These are phyloP conservation scores for Podargus strigoides DNA, from an alignment of 2,797 vertebrate genomes.

Conservation along the genomic window DNA sequence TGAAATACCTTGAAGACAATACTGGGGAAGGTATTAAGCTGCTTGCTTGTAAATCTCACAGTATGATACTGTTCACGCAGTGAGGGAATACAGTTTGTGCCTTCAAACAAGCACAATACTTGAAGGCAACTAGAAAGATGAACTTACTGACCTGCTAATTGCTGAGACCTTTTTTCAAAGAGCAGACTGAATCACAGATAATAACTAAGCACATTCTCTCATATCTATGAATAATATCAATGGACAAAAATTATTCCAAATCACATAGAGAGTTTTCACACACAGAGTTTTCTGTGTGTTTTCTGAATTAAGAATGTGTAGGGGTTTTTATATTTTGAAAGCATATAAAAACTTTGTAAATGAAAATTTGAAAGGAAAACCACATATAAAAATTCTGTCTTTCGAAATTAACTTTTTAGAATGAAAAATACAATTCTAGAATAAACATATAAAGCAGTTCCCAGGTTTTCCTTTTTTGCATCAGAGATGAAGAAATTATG, in stretches of 20 bases:
- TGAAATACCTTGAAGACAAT: slow-evolving; percentile 43
- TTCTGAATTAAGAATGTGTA: background rate
- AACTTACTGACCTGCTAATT: slow-evolving; percentile 37
- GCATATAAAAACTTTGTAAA: fast-evolving
- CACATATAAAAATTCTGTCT: background rate
- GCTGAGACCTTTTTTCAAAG: background rate
- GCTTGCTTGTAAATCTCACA: slow-evolving; percentile 56
- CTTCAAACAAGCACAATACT: slow-evolving; percentile 24
- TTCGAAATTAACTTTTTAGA: background rate
- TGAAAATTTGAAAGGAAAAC: background rate
- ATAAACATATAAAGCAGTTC: background rate
- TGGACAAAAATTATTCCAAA: background rate
- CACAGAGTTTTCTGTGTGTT: too few species aligned
- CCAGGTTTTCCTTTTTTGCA: background rate
- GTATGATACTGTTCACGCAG: slow-evolving; percentile 17
- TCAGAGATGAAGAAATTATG: background rate
- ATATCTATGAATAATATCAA: background rate
- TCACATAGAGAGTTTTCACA: background rate
- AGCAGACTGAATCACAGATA: background rate
- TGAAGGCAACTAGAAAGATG: background rate
- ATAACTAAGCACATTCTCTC: background rate
- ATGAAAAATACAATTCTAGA: background rate
- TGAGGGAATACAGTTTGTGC: slow-evolving; percentile 22
- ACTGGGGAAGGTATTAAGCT: slow-evolving; percentile 10
- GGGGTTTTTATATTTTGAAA: background rate